Evolutionary conservation across 2,797 vertebrate genomes (phyloP).

Genomic region (Chromobotia macracanthus): DNA sequence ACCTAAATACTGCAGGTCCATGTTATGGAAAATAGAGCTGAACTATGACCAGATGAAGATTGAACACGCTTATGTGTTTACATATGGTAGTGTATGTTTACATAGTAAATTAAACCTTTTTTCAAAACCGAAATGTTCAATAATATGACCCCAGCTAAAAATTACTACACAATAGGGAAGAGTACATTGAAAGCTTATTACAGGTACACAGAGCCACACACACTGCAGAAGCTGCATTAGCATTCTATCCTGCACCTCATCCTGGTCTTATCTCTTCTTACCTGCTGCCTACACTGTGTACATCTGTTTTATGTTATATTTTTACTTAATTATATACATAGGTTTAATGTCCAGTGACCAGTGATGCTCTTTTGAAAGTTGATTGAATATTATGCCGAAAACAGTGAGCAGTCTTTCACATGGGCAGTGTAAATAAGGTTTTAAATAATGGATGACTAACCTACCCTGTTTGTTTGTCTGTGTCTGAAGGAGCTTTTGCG

Average conservation of each 20-base stretch:
- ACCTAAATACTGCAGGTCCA: too few relatives aligned
- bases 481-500: slow-evolving; percentile 79
- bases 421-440: neutral
- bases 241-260: slow-evolving; percentile 40
- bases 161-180: too few relatives aligned
- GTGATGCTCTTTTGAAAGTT: neutral
- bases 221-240: slow-evolving; percentile 29
- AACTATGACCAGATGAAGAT: too few relatives aligned
- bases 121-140: too few relatives aligned
- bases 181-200: neutral
- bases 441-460: slow-evolving; percentile 31
- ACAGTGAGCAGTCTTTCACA: neutral
- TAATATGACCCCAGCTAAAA: too few relatives aligned
- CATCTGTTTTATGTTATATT: slow-evolving; percentile 40
- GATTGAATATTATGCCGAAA: neutral
- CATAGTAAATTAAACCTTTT: too few relatives aligned
- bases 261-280: slow-evolving; percentile 30
- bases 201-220: slow-evolving; percentile 6
- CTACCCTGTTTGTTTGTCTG: slow-evolving; percentile 25
- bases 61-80: too few relatives aligned
- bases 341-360: neutral
- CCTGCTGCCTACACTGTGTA: slow-evolving; percentile 31
- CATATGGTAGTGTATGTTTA: too few relatives aligned
- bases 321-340: slow-evolving; percentile 14
- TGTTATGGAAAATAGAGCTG: too few relatives aligned